Evolutionary conservation across 2,113 vertebrate species (phyloP).

Genomic region (Psammodynastes pulverulentus): DNA sequence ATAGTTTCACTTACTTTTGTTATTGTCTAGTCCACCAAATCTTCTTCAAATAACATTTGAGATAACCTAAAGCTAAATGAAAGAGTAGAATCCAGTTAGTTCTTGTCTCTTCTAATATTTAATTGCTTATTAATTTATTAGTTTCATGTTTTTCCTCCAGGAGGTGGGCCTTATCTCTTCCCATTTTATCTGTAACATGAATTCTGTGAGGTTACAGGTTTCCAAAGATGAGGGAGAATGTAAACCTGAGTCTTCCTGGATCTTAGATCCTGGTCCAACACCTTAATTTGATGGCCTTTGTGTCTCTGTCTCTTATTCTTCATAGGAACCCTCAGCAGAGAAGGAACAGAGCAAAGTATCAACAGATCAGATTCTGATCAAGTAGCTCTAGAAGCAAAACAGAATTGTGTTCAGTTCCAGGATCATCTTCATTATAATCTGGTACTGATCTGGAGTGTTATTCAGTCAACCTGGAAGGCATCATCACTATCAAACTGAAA

Average conservation of each 20-base stretch:
- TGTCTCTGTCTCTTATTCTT: not conserved
- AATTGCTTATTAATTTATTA: not conserved
- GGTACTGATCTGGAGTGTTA: not conserved
- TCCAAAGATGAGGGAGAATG: not conserved
- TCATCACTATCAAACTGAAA: not conserved
- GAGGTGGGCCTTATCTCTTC: not conserved
- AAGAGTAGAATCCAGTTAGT: not conserved
- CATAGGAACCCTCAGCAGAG: not conserved
- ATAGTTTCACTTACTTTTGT: not conserved
- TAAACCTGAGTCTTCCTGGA: not conserved
- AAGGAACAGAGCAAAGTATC: not conserved
- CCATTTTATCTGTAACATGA: not conserved
- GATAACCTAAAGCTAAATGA: not conserved
- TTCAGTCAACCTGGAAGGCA: not conserved
- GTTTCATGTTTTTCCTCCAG: not conserved
- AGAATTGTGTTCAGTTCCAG: not conserved
- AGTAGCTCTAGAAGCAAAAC: not conserved
- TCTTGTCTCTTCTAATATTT: not conserved
- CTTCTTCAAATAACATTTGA: not conserved
- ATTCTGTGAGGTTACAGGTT: not conserved
- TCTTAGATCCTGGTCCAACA: not conserved
- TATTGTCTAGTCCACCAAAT: slow-evolving; percentile 25
- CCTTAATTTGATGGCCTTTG: not conserved
- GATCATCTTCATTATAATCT: not conserved
- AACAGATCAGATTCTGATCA: not conserved